Conservation (phyloP, 2,888 invertebrate species). For the Drosophila imparisetae region DNA sequence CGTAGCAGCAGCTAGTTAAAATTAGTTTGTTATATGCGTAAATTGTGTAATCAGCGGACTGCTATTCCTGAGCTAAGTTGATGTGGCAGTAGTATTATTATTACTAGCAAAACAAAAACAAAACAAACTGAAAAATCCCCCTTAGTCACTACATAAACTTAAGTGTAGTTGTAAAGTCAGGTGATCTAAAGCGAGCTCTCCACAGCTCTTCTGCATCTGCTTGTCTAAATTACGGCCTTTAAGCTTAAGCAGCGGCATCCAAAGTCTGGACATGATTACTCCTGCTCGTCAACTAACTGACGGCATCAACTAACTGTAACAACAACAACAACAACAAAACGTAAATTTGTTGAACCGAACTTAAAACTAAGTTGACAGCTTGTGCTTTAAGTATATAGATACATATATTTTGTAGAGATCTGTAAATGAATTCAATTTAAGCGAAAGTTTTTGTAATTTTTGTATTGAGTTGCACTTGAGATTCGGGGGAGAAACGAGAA, state of each 20-base stretch:
- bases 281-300: constrained; percentile 11
- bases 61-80: constrained; percentile 30
- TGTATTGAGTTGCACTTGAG: constrained; percentile 35
- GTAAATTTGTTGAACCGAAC: constrained; percentile 19
- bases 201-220: background rate
- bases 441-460: constrained; percentile 23
- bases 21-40: constrained; percentile 59
- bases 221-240: constrained; percentile 12
- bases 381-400: constrained; percentile 41
- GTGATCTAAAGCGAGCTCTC: constrained; percentile 9
- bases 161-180: constrained; percentile 42
- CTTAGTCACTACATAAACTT: constrained; percentile 69
- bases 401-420: constrained; percentile 19
- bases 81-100: constrained; percentile 63
- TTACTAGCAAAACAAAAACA: constrained; percentile 58
- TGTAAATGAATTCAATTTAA: constrained; percentile 10
- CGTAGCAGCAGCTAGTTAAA: constrained; percentile 74
- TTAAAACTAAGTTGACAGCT: constrained; percentile 29
- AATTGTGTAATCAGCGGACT: constrained; percentile 54
- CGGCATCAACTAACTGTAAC: constrained; percentile 12
- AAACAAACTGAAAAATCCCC: background rate
- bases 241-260: constrained; percentile 15
- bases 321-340: constrained; percentile 17
- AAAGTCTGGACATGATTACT: constrained; percentile 13
- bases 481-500: constrained; percentile 14